These are phyloP conservation scores for Rhabdomys dilectus DNA, from an alignment of 2,113 vertebrate species.

Conservation along the genomic window DNA sequence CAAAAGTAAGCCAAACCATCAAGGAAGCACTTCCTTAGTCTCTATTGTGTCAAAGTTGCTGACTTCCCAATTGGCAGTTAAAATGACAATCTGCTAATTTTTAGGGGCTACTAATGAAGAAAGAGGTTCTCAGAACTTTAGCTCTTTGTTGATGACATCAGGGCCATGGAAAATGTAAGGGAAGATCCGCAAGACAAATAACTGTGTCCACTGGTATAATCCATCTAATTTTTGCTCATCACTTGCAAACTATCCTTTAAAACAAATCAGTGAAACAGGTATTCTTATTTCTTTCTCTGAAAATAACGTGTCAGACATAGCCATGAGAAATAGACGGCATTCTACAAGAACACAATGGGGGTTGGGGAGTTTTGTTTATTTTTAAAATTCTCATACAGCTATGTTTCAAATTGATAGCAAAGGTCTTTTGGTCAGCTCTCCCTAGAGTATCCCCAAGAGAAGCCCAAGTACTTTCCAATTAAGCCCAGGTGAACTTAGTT, in stretches of 20 bases:
- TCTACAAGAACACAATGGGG: neutral
- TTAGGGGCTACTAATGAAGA: neutral
- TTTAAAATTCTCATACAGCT: constrained; percentile 45
- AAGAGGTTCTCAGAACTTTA: neutral
- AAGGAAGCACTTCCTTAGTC: neutral
- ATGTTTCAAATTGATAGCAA: constrained; percentile 52
- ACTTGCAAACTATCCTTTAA: neutral
- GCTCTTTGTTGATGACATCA: neutral
- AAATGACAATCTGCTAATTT: neutral
- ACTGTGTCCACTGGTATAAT: neutral
- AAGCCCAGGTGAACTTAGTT: constrained; percentile 65
- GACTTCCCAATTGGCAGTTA: neutral
- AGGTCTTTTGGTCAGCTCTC: constrained; percentile 3
- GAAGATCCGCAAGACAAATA: neutral
- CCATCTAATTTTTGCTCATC: neutral
- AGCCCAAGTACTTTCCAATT: constrained; percentile 68
- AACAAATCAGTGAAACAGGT: neutral
- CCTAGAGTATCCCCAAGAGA: constrained; percentile 40
- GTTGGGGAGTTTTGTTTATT: constrained; percentile 10
- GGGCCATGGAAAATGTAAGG: neutral
- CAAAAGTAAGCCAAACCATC: neutral
- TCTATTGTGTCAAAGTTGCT: neutral
- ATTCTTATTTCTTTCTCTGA: neutral
- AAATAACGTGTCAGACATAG: neutral
- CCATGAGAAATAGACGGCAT: constrained; percentile 20